Percentiles rank a stretch among this genome's conserved stretches.
Evolutionary conservation across 2,888 invertebrate species (phyloP).

Genomic region (Andrena bicolor): DNA sequence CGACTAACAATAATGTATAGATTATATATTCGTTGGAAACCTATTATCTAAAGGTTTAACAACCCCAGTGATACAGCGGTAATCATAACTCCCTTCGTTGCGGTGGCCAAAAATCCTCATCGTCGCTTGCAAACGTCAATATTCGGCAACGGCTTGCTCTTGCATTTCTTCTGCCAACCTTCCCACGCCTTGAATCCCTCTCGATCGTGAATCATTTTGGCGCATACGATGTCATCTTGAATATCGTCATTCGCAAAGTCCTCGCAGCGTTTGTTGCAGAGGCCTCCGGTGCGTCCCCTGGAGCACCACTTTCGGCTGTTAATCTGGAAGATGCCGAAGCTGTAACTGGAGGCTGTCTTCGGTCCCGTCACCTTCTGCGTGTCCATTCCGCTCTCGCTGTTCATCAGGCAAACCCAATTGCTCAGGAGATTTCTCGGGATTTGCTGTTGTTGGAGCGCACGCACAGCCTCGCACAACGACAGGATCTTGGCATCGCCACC

Average conservation of each 20-base stretch:
- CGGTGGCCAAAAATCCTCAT: background rate
- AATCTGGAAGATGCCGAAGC: constrained; percentile 87
- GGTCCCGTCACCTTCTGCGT: constrained; percentile 78
- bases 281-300: constrained; percentile 88
- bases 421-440: constrained; percentile 89
- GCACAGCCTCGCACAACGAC: constrained; percentile 89
- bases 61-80: background rate
- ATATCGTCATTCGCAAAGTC: constrained; percentile 83
- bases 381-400: constrained; percentile 78
- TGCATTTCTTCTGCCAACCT: constrained; percentile 82
- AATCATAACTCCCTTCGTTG: background rate
- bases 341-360: constrained; percentile 78
- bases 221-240: constrained; percentile 81
- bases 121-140: constrained; percentile 48
- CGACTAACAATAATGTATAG: background rate
- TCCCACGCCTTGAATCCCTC: constrained; percentile 82
- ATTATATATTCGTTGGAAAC: background rate
- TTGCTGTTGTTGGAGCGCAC: constrained; percentile 88
- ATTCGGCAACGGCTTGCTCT: constrained; percentile 76
- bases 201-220: constrained; percentile 73
- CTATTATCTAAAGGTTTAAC: background rate
- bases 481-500: constrained; percentile 87
- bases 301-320: constrained; percentile 90
- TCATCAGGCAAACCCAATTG: constrained; percentile 86
- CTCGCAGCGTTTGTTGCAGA: constrained; percentile 90